These are phyloP conservation scores for Corythornis madagascariensis DNA, from an alignment of 2,113 vertebrate species.

Conservation along the genomic window DNA sequence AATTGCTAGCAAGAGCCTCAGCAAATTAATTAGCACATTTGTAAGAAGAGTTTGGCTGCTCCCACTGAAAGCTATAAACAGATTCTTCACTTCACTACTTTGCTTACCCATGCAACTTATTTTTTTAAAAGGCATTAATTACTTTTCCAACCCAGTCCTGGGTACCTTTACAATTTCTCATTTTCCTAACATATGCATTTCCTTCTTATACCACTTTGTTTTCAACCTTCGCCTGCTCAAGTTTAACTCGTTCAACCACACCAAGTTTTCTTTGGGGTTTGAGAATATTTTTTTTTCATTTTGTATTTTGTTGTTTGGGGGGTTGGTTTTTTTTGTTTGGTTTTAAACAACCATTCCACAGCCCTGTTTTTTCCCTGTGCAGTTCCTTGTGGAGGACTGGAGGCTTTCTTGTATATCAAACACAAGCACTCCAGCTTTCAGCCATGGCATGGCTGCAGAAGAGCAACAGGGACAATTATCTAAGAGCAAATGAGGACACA, in stretches of 20 bases:
- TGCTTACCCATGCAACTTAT: background rate
- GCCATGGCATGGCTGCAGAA: background rate
- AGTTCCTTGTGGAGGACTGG: background rate
- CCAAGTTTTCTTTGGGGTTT: background rate
- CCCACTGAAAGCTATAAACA: slow-evolving; percentile 25
- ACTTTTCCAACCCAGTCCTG: background rate
- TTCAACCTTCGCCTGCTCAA: background rate
- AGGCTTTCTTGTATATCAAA: background rate
- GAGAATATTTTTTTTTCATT: accelerated
- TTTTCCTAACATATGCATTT: background rate
- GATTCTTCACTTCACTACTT: slow-evolving; percentile 9
- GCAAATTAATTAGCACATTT: slow-evolving; percentile 5
- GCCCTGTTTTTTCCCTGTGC: background rate
- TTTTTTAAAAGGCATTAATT: background rate
- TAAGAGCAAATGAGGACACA: background rate
- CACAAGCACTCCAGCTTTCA: background rate
- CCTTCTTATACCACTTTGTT: background rate
- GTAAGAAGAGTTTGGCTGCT: background rate
- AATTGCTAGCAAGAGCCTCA: background rate
- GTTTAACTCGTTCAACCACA: background rate
- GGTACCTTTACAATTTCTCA: background rate
- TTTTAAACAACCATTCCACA: background rate
- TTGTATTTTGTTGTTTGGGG: background rate
- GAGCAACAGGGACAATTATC: background rate
- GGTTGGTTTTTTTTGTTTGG: background rate